Evolutionary conservation across 2,888 invertebrate species (phyloP), one percentile per base, ranked within the genome.

Genomic region (Lagria hirta): DNA sequence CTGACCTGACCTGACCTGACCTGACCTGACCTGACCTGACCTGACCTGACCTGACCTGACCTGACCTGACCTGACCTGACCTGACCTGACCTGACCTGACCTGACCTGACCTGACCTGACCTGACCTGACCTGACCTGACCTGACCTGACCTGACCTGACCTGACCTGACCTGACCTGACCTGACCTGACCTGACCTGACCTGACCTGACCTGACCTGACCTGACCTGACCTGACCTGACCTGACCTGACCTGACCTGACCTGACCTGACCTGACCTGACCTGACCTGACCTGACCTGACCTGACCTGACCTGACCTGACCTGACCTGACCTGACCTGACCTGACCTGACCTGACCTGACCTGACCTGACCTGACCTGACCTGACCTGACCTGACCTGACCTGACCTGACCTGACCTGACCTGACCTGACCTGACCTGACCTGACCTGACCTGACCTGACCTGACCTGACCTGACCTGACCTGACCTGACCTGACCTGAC

Each of bases 291-390:
- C 24, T 24, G 24, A 24, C 24, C 24, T 24, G 27, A 27, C 7
- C 27, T 29, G 38, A 29, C 38, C 29, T 29, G 29, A 37, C 38
- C 38, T 37, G 38, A 37, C 38, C 32, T 37, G 38, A 29, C 38
- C 38, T 38, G 38, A 38, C 38, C 38, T 38, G 38, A 38, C 41
- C 41, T 32, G 38, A 38, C 38, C 38, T 38, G 38, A 38, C 38
- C 38, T 38, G 38, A 38, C 38, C 38, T 38, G 38, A 38, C 38
- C 38, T 38, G 38, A 38, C 24, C 24, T 24, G 24, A 24, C 24
- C 24, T 24, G 24, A 24, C 24, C 24, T 24, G 24, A 24, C 24
- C 24, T 24, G 24, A 24, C 41, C 24, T 24, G 24, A 24, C 24
- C 24, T 24, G 24, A 24, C 24, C 24, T 24, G 24, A 24, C 24